These are phyloP conservation scores for Megaleporinus macrocephalus DNA, from an alignment of 2,113 vertebrate species.

Conservation along the genomic window DNA sequence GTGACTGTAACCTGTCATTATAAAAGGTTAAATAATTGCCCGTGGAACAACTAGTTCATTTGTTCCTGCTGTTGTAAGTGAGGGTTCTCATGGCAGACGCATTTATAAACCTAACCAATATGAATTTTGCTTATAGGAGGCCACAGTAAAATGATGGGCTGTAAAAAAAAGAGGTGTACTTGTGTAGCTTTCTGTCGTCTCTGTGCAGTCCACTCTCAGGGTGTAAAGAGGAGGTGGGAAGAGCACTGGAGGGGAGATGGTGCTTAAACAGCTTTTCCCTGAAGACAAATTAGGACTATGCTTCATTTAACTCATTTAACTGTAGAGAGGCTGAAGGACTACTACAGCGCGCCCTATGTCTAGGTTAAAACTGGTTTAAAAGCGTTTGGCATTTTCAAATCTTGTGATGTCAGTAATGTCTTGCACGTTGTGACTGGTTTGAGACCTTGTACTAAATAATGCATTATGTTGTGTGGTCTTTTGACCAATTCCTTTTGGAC, in stretches of 20 bases:
- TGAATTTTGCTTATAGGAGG: background rate
- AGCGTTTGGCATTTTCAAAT: conserved; percentile 15
- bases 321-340: conserved; percentile 38
- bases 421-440: conserved; percentile 15
- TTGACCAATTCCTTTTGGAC: conserved; percentile 7
- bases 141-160: background rate
- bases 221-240: conserved; percentile 45
- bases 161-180: background rate
- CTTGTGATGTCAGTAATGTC: conserved; percentile 42
- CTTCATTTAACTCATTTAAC: conserved; percentile 60
- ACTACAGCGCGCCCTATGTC: conserved; percentile 44
- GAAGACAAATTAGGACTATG: conserved; percentile 56
- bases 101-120: background rate
- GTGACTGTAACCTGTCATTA: background rate
- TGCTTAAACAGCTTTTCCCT: conserved; percentile 51
- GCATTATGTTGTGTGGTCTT: background rate
- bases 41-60: background rate
- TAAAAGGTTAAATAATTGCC: background rate
- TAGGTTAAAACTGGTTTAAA: conserved; percentile 32
- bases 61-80: background rate
- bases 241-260: conserved; percentile 38
- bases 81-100: background rate
- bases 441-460: background rate
- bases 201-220: conserved; percentile 10
- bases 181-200: background rate